Evolutionary conservation across 2,888 invertebrate species (phyloP).

Genomic region (Drosophila kanekoi): DNA sequence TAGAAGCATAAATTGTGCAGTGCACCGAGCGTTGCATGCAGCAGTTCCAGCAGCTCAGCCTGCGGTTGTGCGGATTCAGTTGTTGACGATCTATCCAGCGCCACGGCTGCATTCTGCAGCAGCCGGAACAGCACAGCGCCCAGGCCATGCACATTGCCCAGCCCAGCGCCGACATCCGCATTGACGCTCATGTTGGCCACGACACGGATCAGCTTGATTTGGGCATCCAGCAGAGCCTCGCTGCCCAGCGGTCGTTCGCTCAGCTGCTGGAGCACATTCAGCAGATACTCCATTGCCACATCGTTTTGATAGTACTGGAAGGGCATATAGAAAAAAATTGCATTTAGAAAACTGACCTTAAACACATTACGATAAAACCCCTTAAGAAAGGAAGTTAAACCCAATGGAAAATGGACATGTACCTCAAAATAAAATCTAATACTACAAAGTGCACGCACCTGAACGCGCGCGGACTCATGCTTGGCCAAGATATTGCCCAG

Average conservation of each 20-base stretch:
- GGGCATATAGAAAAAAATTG: not conserved
- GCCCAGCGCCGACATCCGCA: constrained; percentile 89
- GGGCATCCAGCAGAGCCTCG: constrained; percentile 85
- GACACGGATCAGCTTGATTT: constrained; percentile 88
- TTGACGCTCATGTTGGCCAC: constrained; percentile 93
- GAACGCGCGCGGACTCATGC: constrained; percentile 89
- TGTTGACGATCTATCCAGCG: constrained; percentile 26
- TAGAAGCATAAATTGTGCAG: constrained; percentile 94
- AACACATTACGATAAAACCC: no score
- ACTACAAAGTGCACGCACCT: constrained; percentile 83
- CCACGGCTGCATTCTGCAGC: constrained; percentile 55
- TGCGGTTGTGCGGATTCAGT: constrained; percentile 65
- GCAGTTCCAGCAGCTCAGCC: constrained; percentile 89
- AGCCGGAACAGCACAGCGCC: constrained; percentile 85
- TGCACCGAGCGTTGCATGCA: constrained; percentile 92
- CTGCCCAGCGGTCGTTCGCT: constrained; percentile 83
- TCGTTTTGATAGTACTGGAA: constrained; percentile 87
- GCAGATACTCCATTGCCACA: constrained; percentile 86
- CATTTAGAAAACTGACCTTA: no score
- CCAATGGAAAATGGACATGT: no score
- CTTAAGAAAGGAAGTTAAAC: no score
- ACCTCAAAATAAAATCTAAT: no score
- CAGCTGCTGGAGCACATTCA: constrained; percentile 86
- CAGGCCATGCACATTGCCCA: constrained; percentile 85
- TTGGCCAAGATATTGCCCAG: constrained; percentile 94